Evolutionary conservation across 2,797 vertebrate species (phyloP).

Genomic region (Chaunax sp.): DNA sequence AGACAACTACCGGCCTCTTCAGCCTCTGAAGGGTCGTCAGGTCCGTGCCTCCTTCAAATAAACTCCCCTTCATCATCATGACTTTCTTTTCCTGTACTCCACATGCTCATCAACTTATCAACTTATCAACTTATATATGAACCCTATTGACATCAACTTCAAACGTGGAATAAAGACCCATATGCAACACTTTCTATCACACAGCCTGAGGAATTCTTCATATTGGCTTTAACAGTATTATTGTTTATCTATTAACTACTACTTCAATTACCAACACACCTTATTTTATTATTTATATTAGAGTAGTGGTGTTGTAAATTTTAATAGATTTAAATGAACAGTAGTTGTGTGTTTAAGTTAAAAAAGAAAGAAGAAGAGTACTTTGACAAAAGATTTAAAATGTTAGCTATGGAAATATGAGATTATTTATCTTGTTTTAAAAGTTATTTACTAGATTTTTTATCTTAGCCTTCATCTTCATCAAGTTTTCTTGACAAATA

Average conservation of each 20-base stretch:
- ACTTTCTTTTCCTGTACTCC: not conserved
- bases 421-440: too few relatives aligned
- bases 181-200: not conserved
- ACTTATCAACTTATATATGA: not conserved
- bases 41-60: slow-evolving; percentile 91
- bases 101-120: slow-evolving; percentile 4
- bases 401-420: too few relatives aligned
- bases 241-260: not conserved
- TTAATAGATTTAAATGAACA: too few relatives aligned
- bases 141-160: slow-evolving; percentile 1
- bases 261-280: too few relatives aligned
- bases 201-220: slow-evolving; percentile 17
- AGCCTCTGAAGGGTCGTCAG: slow-evolving; percentile 89
- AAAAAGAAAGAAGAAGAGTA: too few relatives aligned
- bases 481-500: too few relatives aligned
- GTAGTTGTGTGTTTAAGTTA: too few relatives aligned
- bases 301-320: too few relatives aligned
- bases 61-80: slow-evolving; percentile 9
- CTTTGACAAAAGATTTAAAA: too few relatives aligned
- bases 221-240: slow-evolving; percentile 8
- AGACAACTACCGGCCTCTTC: slow-evolving; percentile 92
- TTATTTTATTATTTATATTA: too few relatives aligned
- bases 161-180: not conserved
- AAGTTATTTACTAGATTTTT: too few relatives aligned
- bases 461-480: too few relatives aligned